These are phyloP conservation scores for Hydropsyche betteni DNA, from an alignment of 2,888 invertebrate genomes.

Conservation along the genomic window DNA sequence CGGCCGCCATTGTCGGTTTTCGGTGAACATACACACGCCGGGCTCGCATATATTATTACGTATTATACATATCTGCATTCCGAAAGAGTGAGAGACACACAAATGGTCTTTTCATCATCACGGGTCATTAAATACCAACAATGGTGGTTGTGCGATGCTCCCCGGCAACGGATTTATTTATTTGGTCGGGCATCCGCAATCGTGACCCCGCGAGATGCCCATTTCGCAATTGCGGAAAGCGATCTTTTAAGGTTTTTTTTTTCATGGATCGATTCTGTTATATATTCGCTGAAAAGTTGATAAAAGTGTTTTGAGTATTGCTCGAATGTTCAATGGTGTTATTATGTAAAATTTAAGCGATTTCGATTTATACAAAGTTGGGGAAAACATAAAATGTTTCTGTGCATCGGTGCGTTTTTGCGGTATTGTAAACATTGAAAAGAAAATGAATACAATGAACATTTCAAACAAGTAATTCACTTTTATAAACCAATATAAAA, in stretches of 20 bases:
- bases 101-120: slow-evolving; percentile 41
- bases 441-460: neutral
- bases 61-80: slow-evolving; percentile 35
- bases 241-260: too few relatives aligned
- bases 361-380: neutral
- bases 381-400: neutral
- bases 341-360: neutral
- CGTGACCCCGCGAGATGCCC: slow-evolving; percentile 40
- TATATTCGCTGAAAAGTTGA: too few relatives aligned
- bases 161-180: slow-evolving; percentile 41
- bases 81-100: neutral
- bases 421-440: neutral
- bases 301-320: too few relatives aligned
- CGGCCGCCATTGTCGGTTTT: slow-evolving; percentile 34
- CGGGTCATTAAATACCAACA: slow-evolving; percentile 48
- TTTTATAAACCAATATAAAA: too few relatives aligned
- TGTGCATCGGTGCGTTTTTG: neutral
- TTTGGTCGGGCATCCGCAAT: slow-evolving; percentile 44
- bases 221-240: slow-evolving; percentile 27
- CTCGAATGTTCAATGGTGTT: neutral
- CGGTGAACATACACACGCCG: neutral
- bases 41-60: too few relatives aligned
- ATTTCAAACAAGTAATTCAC: neutral
- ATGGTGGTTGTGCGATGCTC: slow-evolving; percentile 37
- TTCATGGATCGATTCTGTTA: too few relatives aligned